These are phyloP conservation scores for Anas bernieri DNA, from an alignment of 2,797 vertebrate species.

Conservation along the genomic window DNA sequence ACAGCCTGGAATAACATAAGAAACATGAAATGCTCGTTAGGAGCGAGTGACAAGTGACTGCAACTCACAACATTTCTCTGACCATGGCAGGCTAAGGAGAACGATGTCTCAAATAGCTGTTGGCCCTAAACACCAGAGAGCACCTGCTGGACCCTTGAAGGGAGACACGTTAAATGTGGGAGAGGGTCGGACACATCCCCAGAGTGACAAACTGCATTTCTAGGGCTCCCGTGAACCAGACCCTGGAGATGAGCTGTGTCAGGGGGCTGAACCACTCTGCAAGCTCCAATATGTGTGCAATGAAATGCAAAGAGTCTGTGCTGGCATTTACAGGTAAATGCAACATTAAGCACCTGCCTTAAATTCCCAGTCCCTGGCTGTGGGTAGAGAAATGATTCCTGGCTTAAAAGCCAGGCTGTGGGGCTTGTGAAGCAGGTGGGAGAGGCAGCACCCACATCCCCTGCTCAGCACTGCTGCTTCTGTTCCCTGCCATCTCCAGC, in stretches of 20 bases:
- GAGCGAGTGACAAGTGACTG: neutral
- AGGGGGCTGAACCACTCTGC: neutral
- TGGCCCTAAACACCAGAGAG: neutral
- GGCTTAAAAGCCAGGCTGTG: too few species aligned
- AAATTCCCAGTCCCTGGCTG: neutral
- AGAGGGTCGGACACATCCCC: neutral
- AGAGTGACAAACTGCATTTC: neutral
- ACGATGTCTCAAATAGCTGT: neutral
- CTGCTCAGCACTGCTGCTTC: neutral
- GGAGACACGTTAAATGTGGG: accelerated
- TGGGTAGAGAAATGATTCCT: neutral
- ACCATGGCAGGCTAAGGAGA: neutral
- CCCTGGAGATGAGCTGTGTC: neutral
- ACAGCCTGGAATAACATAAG: neutral
- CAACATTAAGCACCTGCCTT: neutral
- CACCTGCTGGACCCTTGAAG: neutral
- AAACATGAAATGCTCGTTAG: neutral
- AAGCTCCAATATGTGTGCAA: neutral
- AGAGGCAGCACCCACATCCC: neutral
- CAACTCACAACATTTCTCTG: neutral
- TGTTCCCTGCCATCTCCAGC: neutral
- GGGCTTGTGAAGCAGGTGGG: neutral
- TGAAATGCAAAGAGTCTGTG: neutral
- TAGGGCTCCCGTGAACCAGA: neutral
- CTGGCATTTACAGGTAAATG: neutral